Base-by-base conservation (phyloP, 2,888 invertebrate genomes). In the Germaria angustata region DNA sequence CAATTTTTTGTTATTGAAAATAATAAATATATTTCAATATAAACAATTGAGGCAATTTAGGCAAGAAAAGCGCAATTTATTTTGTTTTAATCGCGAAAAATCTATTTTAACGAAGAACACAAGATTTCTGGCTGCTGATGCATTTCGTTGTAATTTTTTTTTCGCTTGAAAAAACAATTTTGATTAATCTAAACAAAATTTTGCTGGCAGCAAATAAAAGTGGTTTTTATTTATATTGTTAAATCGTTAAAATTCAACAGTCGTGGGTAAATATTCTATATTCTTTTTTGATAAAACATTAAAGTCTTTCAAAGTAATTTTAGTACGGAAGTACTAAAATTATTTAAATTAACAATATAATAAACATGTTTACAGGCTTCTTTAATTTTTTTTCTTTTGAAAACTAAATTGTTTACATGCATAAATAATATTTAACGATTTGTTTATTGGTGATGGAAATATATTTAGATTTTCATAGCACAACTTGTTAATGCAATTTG, bases 161-260 rank as follows among this genome's bases (percentile, higher is more conserved):
- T 49, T 46, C 20, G 8, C n/a, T 28, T 39, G 13, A 13, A 46
- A 59, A 44, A 17, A 36, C 20, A 72, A 44, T 41, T 46, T 44
- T 15, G 44, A 41, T 39, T 53, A 63, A 53, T 66, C 11, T 76
- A 66, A 76, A 66, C 66, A 76, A 63, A 66, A 49, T 57, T 66
- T 76, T 20, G 66, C 75, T 57, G 46, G 57, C 65, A 66, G 66
- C 65, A 49, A 66, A 76, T 76, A 57, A 76, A 76, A 66, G 28
- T 66, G 32, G 36, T 49, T 20, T 28, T 76, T 49, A 57, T 57
- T 75, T 65, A 24, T 55, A 32, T 51, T 57, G n/a, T 17, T 20
- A 1, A 46, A 13, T 2, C 28, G 6, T 5, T 28, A 28, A 5
- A 41, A 44, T 24, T 61, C 44, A 28, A 44, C 41, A 44, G 24